Percentiles rank a stretch among this genome's conserved stretches.
These are phyloP conservation scores for Amblyraja radiata DNA, from an alignment of 2,797 vertebrate genomes.

Conservation along the genomic window DNA sequence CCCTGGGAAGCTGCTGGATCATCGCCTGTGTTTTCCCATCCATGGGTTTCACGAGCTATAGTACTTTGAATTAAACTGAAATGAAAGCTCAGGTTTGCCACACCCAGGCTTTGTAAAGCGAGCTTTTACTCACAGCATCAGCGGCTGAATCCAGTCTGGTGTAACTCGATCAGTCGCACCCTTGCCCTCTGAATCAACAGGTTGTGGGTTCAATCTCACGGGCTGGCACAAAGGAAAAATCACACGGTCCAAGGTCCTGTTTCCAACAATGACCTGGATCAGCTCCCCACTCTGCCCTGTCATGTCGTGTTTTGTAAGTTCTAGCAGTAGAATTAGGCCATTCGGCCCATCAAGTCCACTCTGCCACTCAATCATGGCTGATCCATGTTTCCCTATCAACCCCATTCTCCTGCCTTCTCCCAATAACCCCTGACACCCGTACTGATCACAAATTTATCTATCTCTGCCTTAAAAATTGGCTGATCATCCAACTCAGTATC, in stretches of 20 bases:
- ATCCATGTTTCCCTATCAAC: no score
- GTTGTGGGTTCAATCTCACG: not conserved
- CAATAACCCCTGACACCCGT: no score
- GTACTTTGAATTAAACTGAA: not conserved
- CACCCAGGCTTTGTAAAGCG: not conserved
- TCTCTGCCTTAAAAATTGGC: no score
- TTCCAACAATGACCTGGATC: not conserved
- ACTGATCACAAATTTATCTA: no score
- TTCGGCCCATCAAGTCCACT: no score
- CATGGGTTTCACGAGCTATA: not conserved
- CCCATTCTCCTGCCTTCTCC: no score
- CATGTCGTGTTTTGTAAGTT: not conserved
- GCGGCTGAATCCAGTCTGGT: not conserved
- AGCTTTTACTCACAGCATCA: not conserved
- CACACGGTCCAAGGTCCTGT: not conserved
- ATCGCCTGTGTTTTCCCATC: not conserved
- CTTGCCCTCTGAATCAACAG: not conserved
- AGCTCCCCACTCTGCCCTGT: not conserved
- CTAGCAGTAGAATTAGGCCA: no score
- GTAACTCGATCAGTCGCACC: not conserved
- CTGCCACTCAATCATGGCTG: no score
- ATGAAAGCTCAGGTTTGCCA: not conserved
- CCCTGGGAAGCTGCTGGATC: not conserved
- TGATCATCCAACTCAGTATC: no score
- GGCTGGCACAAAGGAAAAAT: not conserved